These are phyloP conservation scores for Cerastoderma edule DNA, from an alignment of 2,888 invertebrate genomes.

Conservation along the genomic window DNA sequence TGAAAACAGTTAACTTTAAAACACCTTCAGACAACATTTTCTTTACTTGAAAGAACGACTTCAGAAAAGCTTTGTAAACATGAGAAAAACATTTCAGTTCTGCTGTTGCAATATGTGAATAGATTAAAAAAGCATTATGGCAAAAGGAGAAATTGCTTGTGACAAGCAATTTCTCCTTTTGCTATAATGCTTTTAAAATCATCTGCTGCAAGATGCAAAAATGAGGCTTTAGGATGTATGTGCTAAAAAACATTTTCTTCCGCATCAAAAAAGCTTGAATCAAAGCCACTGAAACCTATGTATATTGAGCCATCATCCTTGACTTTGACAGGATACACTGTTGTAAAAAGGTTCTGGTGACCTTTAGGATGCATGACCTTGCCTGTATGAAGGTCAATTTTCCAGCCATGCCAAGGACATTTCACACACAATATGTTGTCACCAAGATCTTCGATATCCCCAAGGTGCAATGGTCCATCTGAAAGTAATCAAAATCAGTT, in stretches of 20 bases:
- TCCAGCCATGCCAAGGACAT: slow-evolving; percentile 82
- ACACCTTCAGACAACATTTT: no score
- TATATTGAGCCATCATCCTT: slow-evolving; percentile 67
- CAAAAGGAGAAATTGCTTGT: no score
- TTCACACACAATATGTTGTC: slow-evolving; percentile 73
- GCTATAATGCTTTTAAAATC: not conserved
- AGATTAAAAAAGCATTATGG: no score
- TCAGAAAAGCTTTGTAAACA: no score
- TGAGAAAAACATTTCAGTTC: no score
- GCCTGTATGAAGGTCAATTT: slow-evolving; percentile 74
- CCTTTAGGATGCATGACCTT: slow-evolving; percentile 67
- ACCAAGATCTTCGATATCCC: slow-evolving; percentile 80
- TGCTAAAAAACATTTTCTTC: slow-evolving; percentile 47
- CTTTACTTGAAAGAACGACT: no score
- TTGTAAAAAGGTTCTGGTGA: slow-evolving; percentile 53
- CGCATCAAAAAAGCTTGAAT: slow-evolving; percentile 65
- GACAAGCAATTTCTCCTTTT: no score
- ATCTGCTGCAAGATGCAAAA: not conserved
- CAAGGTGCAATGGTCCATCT: slow-evolving; percentile 81
- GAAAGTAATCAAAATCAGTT: not conserved
- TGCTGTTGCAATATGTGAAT: no score
- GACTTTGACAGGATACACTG: slow-evolving; percentile 74
- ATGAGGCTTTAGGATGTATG: not conserved
- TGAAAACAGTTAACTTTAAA: no score
- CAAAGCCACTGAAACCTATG: slow-evolving; percentile 76